Evolutionary conservation across 2,113 vertebrate species (phyloP).

Genomic region (Pipra filicauda): DNA sequence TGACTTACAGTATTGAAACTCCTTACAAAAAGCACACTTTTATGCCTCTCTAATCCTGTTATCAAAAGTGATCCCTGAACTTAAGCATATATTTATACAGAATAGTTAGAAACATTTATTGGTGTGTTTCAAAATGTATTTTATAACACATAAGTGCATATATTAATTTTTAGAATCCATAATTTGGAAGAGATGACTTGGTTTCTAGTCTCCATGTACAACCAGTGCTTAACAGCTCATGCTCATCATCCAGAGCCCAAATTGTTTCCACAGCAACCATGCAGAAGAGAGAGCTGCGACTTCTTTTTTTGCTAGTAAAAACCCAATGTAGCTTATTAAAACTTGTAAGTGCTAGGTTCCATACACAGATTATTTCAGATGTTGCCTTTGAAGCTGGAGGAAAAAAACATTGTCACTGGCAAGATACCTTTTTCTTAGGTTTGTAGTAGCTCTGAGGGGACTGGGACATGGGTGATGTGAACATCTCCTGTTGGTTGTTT

Average conservation of each 20-base stretch:
- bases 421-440: background rate
- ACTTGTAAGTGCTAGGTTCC: constrained; percentile 3
- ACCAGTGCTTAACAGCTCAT: constrained; percentile 29
- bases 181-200: background rate
- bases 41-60: background rate
- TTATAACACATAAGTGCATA: background rate
- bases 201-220: constrained; percentile 42
- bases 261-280: constrained; percentile 74
- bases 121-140: background rate
- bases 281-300: constrained; percentile 26
- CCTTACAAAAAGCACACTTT: background rate
- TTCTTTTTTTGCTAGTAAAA: constrained; percentile 49
- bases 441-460: background rate
- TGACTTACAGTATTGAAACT: background rate
- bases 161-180: background rate
- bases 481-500: background rate
- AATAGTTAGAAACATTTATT: background rate
- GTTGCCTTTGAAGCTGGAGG: background rate
- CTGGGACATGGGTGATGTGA: rapidly evolving
- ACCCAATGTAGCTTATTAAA: constrained; percentile 31
- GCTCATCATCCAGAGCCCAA: constrained; percentile 32
- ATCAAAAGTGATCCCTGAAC: background rate
- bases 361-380: background rate
- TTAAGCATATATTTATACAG: background rate
- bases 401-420: background rate